A percentile compares a stretch with the other conserved stretches of the same genome.
Evolutionary conservation across 2,113 vertebrate genomes (phyloP).

Genomic region (Pedionomus torquatus): DNA sequence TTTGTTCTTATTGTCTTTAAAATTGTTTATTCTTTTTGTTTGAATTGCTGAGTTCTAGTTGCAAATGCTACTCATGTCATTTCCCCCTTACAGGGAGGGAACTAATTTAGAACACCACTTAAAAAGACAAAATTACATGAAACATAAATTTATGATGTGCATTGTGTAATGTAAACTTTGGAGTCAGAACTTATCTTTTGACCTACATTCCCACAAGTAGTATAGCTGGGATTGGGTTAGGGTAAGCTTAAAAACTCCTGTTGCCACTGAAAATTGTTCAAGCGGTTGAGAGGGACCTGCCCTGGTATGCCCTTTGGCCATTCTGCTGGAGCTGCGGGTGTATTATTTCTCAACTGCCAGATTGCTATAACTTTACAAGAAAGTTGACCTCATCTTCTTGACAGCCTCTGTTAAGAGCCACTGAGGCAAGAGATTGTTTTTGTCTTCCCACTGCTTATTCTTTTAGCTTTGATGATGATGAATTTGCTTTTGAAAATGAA

Average conservation of each 20-base stretch:
- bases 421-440: not conserved
- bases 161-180: not conserved
- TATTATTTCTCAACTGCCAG: constrained; percentile 17
- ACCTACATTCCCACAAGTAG: not conserved
- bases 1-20: not conserved
- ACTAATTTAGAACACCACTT: not conserved
- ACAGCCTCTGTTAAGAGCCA: not conserved
- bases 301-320: not conserved
- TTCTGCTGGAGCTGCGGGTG: not conserved
- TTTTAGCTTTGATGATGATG: not conserved
- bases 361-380: not conserved
- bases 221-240: not conserved
- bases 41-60: not conserved
- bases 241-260: not conserved
- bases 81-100: not conserved
- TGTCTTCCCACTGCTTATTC: not conserved
- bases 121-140: not conserved
- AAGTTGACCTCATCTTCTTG: constrained; percentile 17
- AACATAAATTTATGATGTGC: not conserved
- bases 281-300: constrained; percentile 4
- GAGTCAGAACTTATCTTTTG: not conserved
- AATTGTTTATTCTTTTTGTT: not conserved
- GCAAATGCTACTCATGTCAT: not conserved
- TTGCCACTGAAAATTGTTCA: not conserved
- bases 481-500: not conserved